phyloP scores from a whole-genome alignment of 2,797 vertebrate genomes.

The Sebastes matsubarae region DNA sequence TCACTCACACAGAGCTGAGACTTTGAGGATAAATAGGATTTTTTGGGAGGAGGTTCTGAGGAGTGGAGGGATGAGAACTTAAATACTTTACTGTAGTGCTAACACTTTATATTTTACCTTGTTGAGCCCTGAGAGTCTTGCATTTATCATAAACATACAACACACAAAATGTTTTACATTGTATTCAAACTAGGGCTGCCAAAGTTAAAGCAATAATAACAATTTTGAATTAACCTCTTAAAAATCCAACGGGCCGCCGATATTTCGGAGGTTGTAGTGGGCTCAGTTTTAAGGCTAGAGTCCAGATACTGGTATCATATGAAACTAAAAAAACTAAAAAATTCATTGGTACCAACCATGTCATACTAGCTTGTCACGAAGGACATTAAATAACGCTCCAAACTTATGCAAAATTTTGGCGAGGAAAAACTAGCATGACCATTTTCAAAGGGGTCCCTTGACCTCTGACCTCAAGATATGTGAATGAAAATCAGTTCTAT shows the following conservation, averaged over 20 bases:
- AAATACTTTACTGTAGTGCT: not conserved
- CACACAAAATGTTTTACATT: not conserved
- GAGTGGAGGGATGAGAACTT: not conserved
- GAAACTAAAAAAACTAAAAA: fast-evolving
- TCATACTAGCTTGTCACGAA: fast-evolving
- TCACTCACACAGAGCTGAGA: not conserved
- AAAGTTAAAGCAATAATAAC: fast-evolving
- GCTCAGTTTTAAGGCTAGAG: too few relatives aligned
- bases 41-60: not conserved
- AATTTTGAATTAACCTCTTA: too few relatives aligned
- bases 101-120: not conserved
- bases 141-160: not conserved
- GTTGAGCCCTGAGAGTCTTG: not conserved
- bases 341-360: too few relatives aligned
- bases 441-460: too few relatives aligned
- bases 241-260: too few relatives aligned
- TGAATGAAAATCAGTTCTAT: too few relatives aligned
- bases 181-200: not conserved
- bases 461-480: too few relatives aligned
- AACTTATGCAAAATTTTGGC: too few relatives aligned
- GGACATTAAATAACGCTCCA: too few relatives aligned
- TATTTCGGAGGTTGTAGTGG: too few relatives aligned
- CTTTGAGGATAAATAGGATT: not conserved
- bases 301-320: too few relatives aligned
- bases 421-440: too few relatives aligned